Evolutionary conservation across 2,113 vertebrate species (phyloP), one percentile per base, ranked within the genome.

Genomic region (Trichechus manatus): DNA sequence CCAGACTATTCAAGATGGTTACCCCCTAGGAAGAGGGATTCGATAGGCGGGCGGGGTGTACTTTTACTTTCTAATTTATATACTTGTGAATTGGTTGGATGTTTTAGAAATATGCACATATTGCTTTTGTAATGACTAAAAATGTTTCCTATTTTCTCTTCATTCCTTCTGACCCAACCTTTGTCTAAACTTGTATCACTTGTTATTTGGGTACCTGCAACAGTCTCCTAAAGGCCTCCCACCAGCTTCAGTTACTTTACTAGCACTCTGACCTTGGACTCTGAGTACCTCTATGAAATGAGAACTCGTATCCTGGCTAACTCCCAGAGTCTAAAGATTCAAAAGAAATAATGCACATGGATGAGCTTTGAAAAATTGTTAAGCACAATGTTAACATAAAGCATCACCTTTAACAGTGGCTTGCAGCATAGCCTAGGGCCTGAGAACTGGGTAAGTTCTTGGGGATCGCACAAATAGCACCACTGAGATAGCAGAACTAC

Each of bases 81-180:
- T 1, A 74, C 3, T 80, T 96, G n/a, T 29, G 74, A 29, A 61
- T 78, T 78, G 6, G 66, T 70, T 75, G 2, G 2, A 36, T 68
- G 22, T 19, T 59, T 93, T 89, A 27, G 85, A 59, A 92, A 61
- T 72, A 74, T 83, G 1, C 0, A 31, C 8, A 3, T 20, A 63
- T 88, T 92, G 2, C 39, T 94, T 93, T 91, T 44, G 80, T 66
- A 77, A 84, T 70, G 23, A 79, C 91, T 96, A 64, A 88, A 84
- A n/a, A 66, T 64, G n/a, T 93, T 94, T 50, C 23, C 44, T 50
- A 9, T 59, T 78, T 89, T 93, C 23, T 72, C 42, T 93, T 88
- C 23, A 44, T 94, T 92, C 83, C 29, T 94, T 82, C 68, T 82
- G 53, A 74, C 23, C 2, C 42, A 77, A n/a, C 17, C 20, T 10